phyloP scores from a whole-genome alignment of 2,888 invertebrate species.

The Ormyrus pomaceus region DNA sequence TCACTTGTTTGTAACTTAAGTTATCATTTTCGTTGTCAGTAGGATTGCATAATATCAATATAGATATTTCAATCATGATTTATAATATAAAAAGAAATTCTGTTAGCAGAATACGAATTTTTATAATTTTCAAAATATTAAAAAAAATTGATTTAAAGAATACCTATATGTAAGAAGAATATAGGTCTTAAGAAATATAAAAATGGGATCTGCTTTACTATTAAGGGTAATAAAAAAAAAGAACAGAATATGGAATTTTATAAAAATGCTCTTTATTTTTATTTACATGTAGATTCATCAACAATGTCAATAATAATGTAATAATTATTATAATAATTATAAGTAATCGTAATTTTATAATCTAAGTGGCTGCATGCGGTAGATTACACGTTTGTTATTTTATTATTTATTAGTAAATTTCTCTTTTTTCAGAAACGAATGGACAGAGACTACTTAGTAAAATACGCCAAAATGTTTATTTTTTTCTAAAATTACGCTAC shows the following conservation, averaged over 20 bases:
- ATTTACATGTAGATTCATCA: conserved; percentile 73
- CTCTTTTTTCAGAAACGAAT: conserved; percentile 61
- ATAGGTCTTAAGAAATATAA: background rate
- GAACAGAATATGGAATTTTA: conserved; percentile 56
- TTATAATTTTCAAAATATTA: too few relatives aligned
- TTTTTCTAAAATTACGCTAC: conserved; percentile 44
- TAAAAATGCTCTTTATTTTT: conserved; percentile 72
- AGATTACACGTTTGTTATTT: conserved; percentile 49
- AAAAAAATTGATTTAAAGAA: too few relatives aligned
- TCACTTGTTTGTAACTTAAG: too few relatives aligned
- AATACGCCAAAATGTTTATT: conserved; percentile 64
- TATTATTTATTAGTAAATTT: conserved; percentile 29
- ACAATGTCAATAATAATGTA: conserved; percentile 69
- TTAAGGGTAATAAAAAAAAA: too few relatives aligned
- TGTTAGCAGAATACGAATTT: too few relatives aligned
- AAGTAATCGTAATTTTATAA: conserved; percentile 61
- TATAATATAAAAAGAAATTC: too few relatives aligned
- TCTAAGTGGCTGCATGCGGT: conserved; percentile 68
- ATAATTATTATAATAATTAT: conserved; percentile 65
- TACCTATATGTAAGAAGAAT: background rate
- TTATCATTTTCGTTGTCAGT: too few relatives aligned
- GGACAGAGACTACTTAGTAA: conserved; percentile 63
- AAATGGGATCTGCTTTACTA: too few relatives aligned
- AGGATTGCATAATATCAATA: too few relatives aligned
- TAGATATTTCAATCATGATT: too few relatives aligned